Percentiles rank a stretch among this genome's conserved stretches.
phyloP scores from a whole-genome alignment of 2,113 vertebrate species.

The Lepus americanus region DNA sequence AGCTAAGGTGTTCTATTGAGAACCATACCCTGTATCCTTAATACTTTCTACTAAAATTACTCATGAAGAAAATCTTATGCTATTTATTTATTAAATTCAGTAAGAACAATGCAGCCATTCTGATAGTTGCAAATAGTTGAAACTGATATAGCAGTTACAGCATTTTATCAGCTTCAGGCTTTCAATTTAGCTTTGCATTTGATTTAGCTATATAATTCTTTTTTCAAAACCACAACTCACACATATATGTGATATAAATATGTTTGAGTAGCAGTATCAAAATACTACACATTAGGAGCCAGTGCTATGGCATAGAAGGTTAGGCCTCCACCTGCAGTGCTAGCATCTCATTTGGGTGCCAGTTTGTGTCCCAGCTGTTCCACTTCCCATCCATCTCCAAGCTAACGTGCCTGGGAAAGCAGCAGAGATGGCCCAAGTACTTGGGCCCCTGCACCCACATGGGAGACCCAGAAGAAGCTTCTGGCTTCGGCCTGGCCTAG shows the following conservation, averaged over 20 bases:
- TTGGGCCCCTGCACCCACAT: too few species aligned
- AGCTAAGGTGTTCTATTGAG: neutral
- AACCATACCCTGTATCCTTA: neutral
- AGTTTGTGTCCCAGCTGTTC: too few species aligned
- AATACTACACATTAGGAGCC: neutral
- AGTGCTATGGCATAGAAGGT: too few species aligned
- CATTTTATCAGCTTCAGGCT: slow-evolving; percentile 29
- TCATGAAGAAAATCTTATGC: neutral
- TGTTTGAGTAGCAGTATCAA: neutral
- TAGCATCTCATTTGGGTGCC: too few species aligned
- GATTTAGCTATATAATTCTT: neutral
- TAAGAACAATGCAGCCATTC: slow-evolving; percentile 13
- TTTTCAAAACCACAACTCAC: slow-evolving; percentile 15
- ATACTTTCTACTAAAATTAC: slow-evolving; percentile 9
- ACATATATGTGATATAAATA: neutral
- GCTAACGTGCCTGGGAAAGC: too few species aligned
- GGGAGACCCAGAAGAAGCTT: too few species aligned
- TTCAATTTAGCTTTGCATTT: slow-evolving; percentile 6
- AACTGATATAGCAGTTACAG: neutral
- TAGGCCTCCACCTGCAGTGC: too few species aligned
- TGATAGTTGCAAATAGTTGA: slow-evolving; percentile 12
- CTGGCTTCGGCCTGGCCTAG: too few species aligned
- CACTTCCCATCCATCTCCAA: too few species aligned
- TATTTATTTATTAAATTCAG: slow-evolving; percentile 56
- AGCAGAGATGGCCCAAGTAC: too few species aligned